Conservation (phyloP, 1,140 invertebrate species). For the Potamilus streckersoni region DNA sequence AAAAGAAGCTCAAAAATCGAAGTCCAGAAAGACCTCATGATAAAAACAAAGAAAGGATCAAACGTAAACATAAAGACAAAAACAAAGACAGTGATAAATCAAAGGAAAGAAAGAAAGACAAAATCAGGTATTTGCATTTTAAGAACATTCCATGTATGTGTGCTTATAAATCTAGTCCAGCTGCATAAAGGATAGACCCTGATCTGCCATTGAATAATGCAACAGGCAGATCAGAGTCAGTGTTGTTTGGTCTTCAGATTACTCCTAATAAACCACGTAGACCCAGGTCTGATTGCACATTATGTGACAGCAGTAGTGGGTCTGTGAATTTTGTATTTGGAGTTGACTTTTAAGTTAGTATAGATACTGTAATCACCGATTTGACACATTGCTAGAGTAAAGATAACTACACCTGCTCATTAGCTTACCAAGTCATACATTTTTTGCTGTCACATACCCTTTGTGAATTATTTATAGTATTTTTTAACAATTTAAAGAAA, state of each 20-base stretch:
- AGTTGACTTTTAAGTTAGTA: too few relatives aligned
- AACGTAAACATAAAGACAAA: slow-evolving; percentile 41
- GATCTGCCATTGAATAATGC: background rate
- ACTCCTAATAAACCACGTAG: background rate
- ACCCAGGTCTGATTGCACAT: background rate
- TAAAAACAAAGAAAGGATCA: slow-evolving; percentile 32
- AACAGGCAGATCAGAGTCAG: too few relatives aligned
- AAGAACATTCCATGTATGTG: background rate
- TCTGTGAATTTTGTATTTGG: too few relatives aligned
- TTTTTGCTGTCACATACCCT: too few relatives aligned
- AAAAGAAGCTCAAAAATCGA: slow-evolving; percentile 40
- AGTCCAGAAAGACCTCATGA: slow-evolving; percentile 44
- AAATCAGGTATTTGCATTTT: background rate
- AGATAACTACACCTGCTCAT: too few relatives aligned
- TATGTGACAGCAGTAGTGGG: too few relatives aligned
- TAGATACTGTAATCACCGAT: too few relatives aligned
- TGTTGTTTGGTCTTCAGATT: background rate
- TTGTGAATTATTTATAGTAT: too few relatives aligned
- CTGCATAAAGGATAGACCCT: background rate
- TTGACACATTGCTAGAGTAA: too few relatives aligned
- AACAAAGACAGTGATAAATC: slow-evolving; percentile 39
- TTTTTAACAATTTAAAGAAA: too few relatives aligned
- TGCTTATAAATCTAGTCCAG: background rate
- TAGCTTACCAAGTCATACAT: too few relatives aligned
- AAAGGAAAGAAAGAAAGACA: slow-evolving; percentile 27